phyloP scores from a whole-genome alignment of 2,797 vertebrate species.

The Zalophus californianus region DNA sequence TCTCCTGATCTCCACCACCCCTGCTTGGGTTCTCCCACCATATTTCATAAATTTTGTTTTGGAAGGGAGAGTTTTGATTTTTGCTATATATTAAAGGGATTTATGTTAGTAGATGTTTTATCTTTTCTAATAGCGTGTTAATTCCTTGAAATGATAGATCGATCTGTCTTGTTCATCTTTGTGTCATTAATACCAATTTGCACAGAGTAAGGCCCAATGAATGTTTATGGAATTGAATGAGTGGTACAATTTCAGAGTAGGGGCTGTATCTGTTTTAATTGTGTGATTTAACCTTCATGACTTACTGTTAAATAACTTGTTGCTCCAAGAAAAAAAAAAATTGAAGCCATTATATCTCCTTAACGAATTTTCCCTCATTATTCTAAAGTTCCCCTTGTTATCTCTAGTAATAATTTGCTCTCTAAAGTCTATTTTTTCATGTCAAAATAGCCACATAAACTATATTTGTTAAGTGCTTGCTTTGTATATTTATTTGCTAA shows the following conservation, averaged over 20 bases:
- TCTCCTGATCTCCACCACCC: neutral
- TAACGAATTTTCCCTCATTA: neutral
- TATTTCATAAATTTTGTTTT: neutral
- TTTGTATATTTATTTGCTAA: neutral
- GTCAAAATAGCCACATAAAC: neutral
- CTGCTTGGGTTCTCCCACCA: neutral
- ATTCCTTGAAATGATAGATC: neutral
- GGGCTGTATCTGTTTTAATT: neutral
- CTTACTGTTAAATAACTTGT: neutral
- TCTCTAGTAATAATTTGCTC: neutral
- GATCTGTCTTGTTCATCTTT: neutral
- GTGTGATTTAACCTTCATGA: neutral
- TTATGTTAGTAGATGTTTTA: neutral
- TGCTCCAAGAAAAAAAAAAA: neutral
- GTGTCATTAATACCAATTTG: neutral
- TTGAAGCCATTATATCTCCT: neutral
- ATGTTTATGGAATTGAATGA: neutral
- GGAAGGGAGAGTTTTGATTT: neutral
- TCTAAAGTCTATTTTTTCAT: neutral
- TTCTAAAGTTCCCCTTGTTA: neutral
- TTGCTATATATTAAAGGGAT: neutral
- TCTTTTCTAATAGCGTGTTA: neutral
- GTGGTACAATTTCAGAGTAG: neutral
- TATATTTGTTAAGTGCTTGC: neutral
- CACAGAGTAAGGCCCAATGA: neutral